Base-by-base conservation (phyloP, 2,797 vertebrate genomes). In the Tokudaia tokunoshimensis region DNA sequence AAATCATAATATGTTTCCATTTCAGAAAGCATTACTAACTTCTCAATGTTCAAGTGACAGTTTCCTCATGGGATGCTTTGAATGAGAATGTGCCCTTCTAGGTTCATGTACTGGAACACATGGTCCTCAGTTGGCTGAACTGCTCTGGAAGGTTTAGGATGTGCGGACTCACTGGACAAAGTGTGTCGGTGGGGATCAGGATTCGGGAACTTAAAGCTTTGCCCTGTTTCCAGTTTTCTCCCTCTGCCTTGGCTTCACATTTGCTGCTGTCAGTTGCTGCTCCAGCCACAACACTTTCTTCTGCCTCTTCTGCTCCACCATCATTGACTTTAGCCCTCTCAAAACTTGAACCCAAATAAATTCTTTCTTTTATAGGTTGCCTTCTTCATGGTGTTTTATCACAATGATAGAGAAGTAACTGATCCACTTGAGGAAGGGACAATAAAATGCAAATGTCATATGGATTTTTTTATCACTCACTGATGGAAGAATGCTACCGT, bases 111-210 rank as follows among this genome's bases (percentile, higher is more conserved):
- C 34, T 61, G n/a, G n/a, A 59, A 29, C n/a, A 82, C 13, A 10
- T 10, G 7, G 14, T 61, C 14, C 8, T 13, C 37, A 83, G 37
- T 19, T 19, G 57, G 8, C 57, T 31, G 24, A 63, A 24, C 22
- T 63, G 8, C 44, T 79, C 6, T 1, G 8, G 57, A 9, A 83
- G 15, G 26, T 29, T 83, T 83, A 83, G 4, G 1, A 83, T 10
- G 24, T 83, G 20, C 6, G 26, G 15, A 63, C 24, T 63, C 81
- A 61, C 1, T 31, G 37, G 55, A 59, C 12, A 63, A 83, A 44
- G 7, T 11, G 12, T 83, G 37, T 10, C 14, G 1, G 15, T 29
- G 24, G 80, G n/a, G n/a, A 17, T 0, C n/a, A 4, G 24, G 9
- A 24, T 83, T 44, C 29, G 81, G 59, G 19, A 80, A 8, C 24